These are phyloP conservation scores for Scytalopus superciliaris DNA, from an alignment of 2,113 vertebrate species.

Conservation along the genomic window DNA sequence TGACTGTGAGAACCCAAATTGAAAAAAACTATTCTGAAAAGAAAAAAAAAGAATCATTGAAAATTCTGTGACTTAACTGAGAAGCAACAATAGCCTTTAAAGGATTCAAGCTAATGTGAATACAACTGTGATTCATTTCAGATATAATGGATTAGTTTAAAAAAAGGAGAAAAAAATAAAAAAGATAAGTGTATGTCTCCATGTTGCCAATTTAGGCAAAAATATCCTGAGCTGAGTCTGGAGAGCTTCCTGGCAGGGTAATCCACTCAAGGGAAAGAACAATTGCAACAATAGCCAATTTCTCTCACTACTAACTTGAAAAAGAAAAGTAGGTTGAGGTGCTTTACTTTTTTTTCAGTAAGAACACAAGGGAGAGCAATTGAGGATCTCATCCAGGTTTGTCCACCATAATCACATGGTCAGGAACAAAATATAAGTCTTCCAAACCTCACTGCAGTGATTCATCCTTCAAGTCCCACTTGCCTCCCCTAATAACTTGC, in stretches of 20 bases:
- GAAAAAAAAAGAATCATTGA: neutral
- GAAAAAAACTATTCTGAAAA: neutral
- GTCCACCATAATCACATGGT: neutral
- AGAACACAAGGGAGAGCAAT: neutral
- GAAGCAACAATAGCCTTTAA: neutral
- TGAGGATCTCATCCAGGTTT: neutral
- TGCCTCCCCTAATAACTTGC: neutral
- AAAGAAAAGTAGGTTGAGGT: neutral
- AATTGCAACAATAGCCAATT: neutral
- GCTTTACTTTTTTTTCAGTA: neutral
- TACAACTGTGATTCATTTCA: neutral
- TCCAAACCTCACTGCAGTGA: neutral
- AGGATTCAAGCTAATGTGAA: neutral
- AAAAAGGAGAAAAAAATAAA: neutral
- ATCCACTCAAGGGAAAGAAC: neutral
- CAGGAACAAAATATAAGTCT: neutral
- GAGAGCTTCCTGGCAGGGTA: neutral
- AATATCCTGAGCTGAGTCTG: neutral
- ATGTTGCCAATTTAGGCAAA: conserved; percentile 23
- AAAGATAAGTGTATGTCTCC: neutral
- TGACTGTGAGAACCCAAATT: neutral
- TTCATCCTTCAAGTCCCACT: neutral
- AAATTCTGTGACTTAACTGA: neutral
- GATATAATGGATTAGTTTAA: neutral
- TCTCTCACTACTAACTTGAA: neutral